Base-by-base conservation (phyloP, 2,113 vertebrate genomes). In the Clarias macrocephalus region DNA sequence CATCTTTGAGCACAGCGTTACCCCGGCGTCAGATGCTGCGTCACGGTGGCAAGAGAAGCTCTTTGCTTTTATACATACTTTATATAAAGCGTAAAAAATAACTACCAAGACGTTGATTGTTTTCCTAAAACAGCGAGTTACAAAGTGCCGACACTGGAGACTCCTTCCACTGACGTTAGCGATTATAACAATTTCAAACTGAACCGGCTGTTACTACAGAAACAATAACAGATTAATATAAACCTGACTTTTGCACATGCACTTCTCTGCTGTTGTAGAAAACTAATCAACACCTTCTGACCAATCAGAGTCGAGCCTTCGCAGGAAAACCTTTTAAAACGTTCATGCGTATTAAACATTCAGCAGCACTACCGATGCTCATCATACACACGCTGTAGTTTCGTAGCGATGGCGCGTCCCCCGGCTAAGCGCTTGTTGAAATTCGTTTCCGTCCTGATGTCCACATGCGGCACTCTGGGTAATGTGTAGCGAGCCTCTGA, bases 401-500 rank as follows among this genome's bases (percentile, higher is more conserved):
- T 30, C n/a, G 1, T 3, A 28, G 65, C n/a, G 25, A 28, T 28
- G 28, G 12, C 30, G n/a, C 28, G 15, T 65, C 57, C 80, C 52
- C 59, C 0, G 19, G 28, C 66, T 18, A 54, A 16, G 70, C 48
- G 54, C n/a, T 33, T 86, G 86, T 85, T 79, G 84, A 89, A 77
- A 79, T 79, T 79, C 79, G 37, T 72, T 72, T 84, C 21, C 19
- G 23, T 25, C 15, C 12, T 63, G 28, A 21, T 65, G 70, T 68
- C 30, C 63, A 66, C 48, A 81, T 81, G 83, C 66, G 84, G 76
- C 66, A 66, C 66, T 72, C 80, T 62, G n/a, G 28, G 86, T 63
- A 83, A 56, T 57, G 85, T 83, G 77, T 89, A 83, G 86, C 65
- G 80, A 56, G 83, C 65, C 13, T 52, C 54, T 83, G 76, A 85